Evolutionary conservation across 2,888 invertebrate species (phyloP).

Genomic region (Papilio demoleus): DNA sequence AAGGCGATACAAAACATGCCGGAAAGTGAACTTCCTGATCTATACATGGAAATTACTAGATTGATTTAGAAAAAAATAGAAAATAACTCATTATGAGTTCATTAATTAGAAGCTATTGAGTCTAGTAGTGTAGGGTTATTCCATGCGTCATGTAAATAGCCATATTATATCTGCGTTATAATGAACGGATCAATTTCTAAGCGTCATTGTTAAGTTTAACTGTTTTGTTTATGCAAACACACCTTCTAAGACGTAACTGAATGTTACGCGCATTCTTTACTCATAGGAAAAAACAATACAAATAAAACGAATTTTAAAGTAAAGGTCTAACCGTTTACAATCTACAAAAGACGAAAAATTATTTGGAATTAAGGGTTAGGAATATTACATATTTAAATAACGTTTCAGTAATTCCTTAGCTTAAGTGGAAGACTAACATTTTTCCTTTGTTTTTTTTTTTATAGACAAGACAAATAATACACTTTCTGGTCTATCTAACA

Average conservation of each 20-base stretch:
- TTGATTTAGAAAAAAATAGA: not conserved
- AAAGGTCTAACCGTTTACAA: too few relatives aligned
- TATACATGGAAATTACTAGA: constrained; percentile 17
- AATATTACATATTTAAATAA: too few relatives aligned
- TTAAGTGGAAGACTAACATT: too few relatives aligned
- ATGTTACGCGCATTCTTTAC: not conserved
- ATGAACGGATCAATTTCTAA: constrained; percentile 20
- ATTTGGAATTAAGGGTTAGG: too few relatives aligned
- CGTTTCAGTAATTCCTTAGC: too few relatives aligned
- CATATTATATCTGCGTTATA: not conserved
- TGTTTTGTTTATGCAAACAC: not conserved
- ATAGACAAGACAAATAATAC: too few relatives aligned
- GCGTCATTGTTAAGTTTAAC: constrained; percentile 9
- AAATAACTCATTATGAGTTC: not conserved
- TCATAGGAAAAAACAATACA: not conserved
- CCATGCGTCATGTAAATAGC: constrained; percentile 32
- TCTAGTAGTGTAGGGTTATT: constrained; percentile 34
- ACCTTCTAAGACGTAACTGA: not conserved
- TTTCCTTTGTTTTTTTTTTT: too few relatives aligned
- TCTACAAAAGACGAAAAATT: too few relatives aligned
- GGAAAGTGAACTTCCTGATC: constrained; percentile 15
- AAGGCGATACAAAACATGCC: not conserved
- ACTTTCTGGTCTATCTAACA: too few relatives aligned
- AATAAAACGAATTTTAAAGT: too few relatives aligned
- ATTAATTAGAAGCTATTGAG: not conserved